Conservation (phyloP, 2,113 vertebrate genomes). For the Chrysemys picta region DNA sequence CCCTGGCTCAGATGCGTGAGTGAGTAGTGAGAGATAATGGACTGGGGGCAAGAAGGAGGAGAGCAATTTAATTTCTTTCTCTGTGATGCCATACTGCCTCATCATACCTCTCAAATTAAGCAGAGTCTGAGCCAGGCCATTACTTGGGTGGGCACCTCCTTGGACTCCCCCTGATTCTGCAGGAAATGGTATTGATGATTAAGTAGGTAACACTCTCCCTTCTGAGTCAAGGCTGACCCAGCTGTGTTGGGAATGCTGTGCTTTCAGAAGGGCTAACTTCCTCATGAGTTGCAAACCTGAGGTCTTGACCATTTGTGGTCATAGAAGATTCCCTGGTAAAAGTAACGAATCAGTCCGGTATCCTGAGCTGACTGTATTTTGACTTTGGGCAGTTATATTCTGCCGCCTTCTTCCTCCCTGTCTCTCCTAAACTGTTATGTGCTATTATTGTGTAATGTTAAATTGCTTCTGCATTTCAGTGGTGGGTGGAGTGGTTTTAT, state of each 20-base stretch:
- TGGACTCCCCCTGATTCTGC: not conserved
- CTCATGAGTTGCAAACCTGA: not conserved
- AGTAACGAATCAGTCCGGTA: not conserved
- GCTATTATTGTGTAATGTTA: not conserved
- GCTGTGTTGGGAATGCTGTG: not conserved
- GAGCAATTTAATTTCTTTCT: not conserved
- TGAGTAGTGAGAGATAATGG: not conserved
- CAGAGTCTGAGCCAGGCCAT: not conserved
- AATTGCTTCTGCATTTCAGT: not conserved
- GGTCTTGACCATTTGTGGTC: not conserved
- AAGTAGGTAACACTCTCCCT: not conserved
- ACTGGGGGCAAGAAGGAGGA: not conserved
- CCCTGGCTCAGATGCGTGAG: not conserved
- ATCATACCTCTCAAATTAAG: not conserved
- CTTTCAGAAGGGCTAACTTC: not conserved
- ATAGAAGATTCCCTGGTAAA: not conserved
- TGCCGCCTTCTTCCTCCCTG: not conserved
- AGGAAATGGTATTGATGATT: not conserved
- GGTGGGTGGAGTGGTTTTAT: not conserved
- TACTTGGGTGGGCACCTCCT: not conserved
- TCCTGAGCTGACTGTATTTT: not conserved
- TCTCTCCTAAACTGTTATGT: not conserved
- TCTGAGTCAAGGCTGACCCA: not conserved
- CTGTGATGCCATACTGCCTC: not conserved
- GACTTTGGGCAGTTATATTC: not conserved